Base-by-base conservation (phyloP, 37 sponge, comb jelly and placozoan genomes). In the Crambe crambe region DNA sequence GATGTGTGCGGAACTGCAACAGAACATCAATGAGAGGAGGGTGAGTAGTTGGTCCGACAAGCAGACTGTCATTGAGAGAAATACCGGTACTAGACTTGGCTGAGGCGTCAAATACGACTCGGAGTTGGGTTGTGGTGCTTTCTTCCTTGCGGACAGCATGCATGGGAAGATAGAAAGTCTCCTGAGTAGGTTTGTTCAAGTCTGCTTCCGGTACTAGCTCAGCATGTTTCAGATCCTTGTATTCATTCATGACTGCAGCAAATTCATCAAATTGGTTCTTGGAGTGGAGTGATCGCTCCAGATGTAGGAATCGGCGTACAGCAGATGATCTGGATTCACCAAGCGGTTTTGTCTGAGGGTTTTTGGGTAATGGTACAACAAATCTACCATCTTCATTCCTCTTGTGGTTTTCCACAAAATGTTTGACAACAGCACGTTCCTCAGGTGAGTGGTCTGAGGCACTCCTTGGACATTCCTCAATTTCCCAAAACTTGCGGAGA, bases 401-500 rank as follows among this genome's bases (percentile, higher is more conserved):
- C 4, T 40, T 29, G 27, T 80, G 80, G 37, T 41, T 75, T 15
- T 66, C 68, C n/a, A 22, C 42, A 68, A 84, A 84, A 37, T 84
- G 84, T 9, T 31, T 51, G 17, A 72, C 56, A n/a, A 72, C 73
- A 72, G 73, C 5, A 26, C 77, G 77, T 35, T 84, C 84, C 56
- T 84, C 84, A 34, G 61, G 57, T 36, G 84, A 72, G 56, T 44
- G 56, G 25, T 72, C 44, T 42, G 56, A 72, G 73, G 26, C 73
- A 72, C 43, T 57, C 41, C 56, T 82, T 43, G 84, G 84, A 6
- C 58, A 27, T 68, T 84, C 84, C 36, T 84, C 76, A 68, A 84
- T 75, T 43, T 84, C 76, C 84, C 84, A 84, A 60, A 84, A 84
- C 77, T 56, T 84, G 23, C 58, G 56, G 4, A 84, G 84, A 36